Conservation (phyloP, 2,888 invertebrate genomes). For the Agrotis clavis region DNA sequence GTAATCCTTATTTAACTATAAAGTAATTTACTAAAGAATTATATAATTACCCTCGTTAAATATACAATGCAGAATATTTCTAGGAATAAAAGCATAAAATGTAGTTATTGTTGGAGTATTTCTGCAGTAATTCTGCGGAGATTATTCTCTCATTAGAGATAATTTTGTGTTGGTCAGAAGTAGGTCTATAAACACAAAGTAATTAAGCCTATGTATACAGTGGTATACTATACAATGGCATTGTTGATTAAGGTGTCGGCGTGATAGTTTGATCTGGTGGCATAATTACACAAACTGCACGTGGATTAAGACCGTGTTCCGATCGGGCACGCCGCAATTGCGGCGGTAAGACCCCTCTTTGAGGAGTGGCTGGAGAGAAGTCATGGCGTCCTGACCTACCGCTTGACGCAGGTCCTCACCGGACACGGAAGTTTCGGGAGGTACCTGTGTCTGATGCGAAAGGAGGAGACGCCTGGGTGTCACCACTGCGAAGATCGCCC, state of each 20-base stretch:
- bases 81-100: slow-evolving; percentile 50
- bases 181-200: slow-evolving; percentile 21
- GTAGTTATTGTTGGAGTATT: slow-evolving; percentile 35
- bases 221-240: slow-evolving; percentile 23
- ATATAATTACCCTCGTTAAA: slow-evolving; percentile 42
- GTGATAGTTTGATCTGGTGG: slow-evolving; percentile 40
- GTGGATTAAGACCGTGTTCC: slow-evolving; percentile 14
- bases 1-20: slow-evolving; percentile 17
- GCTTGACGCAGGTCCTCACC: no score
- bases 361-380: no score
- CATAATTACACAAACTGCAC: slow-evolving; percentile 42
- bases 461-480: no score
- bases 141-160: slow-evolving; percentile 41
- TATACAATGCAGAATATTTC: slow-evolving; percentile 45
- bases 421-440: no score
- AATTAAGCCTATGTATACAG: slow-evolving; percentile 12
- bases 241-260: slow-evolving; percentile 36
- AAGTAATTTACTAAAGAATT: slow-evolving; percentile 26
- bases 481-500: no score
- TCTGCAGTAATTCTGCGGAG: slow-evolving; percentile 21
- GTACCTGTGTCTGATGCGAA: no score
- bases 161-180: slow-evolving; percentile 43
- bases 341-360: no score
- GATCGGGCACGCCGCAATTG: slow-evolving; percentile 16
- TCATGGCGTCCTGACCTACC: no score